Conservation (phyloP, 2,797 vertebrate species). For the Macrochelys suwanniensis region DNA sequence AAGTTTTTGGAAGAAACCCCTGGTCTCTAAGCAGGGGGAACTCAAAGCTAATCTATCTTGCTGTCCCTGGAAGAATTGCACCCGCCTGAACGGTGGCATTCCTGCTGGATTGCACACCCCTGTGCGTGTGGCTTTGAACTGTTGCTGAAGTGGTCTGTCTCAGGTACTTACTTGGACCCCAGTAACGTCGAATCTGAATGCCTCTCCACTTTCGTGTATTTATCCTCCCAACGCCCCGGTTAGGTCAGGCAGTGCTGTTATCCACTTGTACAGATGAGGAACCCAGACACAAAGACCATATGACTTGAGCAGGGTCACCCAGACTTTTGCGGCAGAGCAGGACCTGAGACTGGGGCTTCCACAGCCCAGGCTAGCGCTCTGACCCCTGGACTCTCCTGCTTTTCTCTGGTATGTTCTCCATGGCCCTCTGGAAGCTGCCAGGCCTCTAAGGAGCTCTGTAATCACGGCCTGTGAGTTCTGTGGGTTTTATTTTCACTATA, state of each 20-base stretch:
- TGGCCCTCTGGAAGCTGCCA: background rate
- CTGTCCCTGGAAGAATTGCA: background rate
- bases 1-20: background rate
- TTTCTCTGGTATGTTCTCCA: background rate
- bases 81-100: background rate
- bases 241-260: background rate
- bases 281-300: background rate
- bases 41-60: background rate
- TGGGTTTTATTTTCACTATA: background rate
- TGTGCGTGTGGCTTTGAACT: background rate
- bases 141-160: background rate
- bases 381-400: background rate
- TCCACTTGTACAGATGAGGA: background rate
- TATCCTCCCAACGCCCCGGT: background rate
- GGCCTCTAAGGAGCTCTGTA: background rate
- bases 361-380: background rate
- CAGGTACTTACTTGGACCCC: background rate
- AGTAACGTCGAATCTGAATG: background rate
- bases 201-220: background rate
- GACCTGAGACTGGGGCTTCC: background rate
- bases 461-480: background rate
- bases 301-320: no score
- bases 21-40: background rate
- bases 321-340: background rate
- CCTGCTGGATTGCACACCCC: background rate